Evolutionary conservation across 1,140 invertebrate species (phyloP), one percentile per base, ranked within the genome.

Genomic region (Chionoecetes opilio): DNA sequence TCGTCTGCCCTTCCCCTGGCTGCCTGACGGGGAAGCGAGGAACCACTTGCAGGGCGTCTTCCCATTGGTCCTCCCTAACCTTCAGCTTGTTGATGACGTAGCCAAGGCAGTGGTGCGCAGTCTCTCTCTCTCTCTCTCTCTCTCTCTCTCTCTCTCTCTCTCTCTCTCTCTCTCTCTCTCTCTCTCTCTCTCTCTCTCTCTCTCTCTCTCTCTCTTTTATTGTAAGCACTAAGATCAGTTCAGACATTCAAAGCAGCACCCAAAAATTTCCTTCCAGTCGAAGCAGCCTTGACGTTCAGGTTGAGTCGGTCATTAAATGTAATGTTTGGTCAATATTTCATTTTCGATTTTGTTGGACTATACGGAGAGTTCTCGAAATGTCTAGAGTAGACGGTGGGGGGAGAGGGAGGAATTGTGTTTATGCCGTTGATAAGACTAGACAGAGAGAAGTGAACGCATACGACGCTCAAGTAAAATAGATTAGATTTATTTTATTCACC

Each of bases 151-250:
- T 75, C 89, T 75, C 89, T 31, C 37, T 9, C 37, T 31, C 21
- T 14, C n/a, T 31, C 37, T 91, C 37, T 53, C 41, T 29, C 41
- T 53, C 88, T 91, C 88, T 53, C 41, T 91, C 88, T 41, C 88
- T 53, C 88, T 29, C 37, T 63, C 89, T 63, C 89, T 63, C 37
- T 32, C 89, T 63, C 37, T 46, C 46, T 63, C 37, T 91, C 88
- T 53, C 26, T 53, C 26, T 53, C 35, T 91, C 35, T 63, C n/a
- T 91, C 37, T 46, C 37, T 63, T 17, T 63, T 17, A 17, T 53
- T 14, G 21, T 53, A 41, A 41, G 46, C 2, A 9, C 46, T 17
- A 17, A 53, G 46, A 53, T 53, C 46, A 53, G 46, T 53, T 53
- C 46, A 53, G 46, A 17, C 46, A 17, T 53, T 53, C 46, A 53